Evolutionary conservation across 1,140 invertebrate genomes (phyloP).

Genomic region (Latrodectus geometricus): DNA sequence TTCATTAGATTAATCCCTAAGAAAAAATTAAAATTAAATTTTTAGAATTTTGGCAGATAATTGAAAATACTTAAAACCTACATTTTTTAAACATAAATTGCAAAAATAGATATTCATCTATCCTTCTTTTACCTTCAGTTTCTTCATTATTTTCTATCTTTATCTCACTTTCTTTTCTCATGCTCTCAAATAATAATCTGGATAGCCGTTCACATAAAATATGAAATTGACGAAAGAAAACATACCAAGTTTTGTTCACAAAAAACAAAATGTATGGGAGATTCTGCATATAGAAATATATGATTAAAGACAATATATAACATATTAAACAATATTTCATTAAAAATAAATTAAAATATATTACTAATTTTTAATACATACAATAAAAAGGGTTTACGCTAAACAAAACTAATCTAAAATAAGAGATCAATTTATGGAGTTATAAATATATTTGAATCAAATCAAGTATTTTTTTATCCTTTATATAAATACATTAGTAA

Average conservation of each 20-base stretch:
- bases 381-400: neutral
- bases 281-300: conserved; percentile 53
- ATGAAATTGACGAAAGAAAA: conserved; percentile 94
- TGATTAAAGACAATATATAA: neutral
- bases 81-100: neutral
- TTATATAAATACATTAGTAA: neutral
- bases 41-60: neutral
- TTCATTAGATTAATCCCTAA: neutral
- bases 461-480: neutral
- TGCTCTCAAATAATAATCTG: conserved; percentile 73
- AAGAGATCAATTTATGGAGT: neutral
- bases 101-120: neutral
- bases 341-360: neutral
- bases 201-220: conserved; percentile 91
- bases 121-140: conserved; percentile 67
- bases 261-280: conserved; percentile 85
- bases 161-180: conserved; percentile 79
- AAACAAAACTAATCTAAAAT: neutral
- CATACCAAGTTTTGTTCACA: conserved; percentile 91
- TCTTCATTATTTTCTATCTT: conserved; percentile 78
- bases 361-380: neutral
- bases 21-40: neutral
- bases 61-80: neutral
- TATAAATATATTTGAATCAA: neutral
- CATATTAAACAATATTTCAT: neutral